Evolutionary conservation across 2,888 invertebrate genomes (phyloP).

Genomic region (Agriopis aurantiaria): DNA sequence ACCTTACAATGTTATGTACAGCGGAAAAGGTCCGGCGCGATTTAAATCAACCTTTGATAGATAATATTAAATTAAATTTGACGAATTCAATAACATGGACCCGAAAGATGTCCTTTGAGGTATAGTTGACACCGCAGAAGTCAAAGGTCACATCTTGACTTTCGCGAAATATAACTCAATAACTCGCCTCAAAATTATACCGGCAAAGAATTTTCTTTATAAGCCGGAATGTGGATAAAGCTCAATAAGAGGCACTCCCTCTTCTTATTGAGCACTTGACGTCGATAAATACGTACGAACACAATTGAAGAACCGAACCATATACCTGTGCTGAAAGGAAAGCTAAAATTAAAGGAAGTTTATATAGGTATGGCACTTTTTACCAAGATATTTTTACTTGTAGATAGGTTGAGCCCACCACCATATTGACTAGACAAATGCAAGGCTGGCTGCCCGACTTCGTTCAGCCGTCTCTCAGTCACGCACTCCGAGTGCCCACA

Average conservation of each 20-base stretch:
- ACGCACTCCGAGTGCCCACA: too few species aligned
- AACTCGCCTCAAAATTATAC: conserved; percentile 43
- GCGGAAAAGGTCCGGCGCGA: conserved; percentile 25
- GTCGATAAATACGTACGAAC: conserved; percentile 31
- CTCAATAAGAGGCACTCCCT: conserved; percentile 28
- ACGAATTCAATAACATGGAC: conserved; percentile 58
- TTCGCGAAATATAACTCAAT: conserved; percentile 56
- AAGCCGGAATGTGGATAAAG: conserved; percentile 25
- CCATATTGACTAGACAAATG: too few species aligned
- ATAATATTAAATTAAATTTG: conserved; percentile 41
- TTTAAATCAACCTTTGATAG: conserved; percentile 46
- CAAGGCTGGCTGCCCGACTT: too few species aligned
- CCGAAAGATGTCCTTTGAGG: conserved; percentile 60
- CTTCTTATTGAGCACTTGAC: conserved; percentile 34
- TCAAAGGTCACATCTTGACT: conserved; percentile 54
- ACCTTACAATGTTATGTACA: conserved; percentile 19
- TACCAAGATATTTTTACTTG: too few species aligned
- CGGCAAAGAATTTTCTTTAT: conserved; percentile 29
- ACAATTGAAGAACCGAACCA: conserved; percentile 21
- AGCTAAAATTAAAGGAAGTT: conserved; percentile 21
- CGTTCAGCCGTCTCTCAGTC: too few species aligned
- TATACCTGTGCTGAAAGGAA: conserved; percentile 9
- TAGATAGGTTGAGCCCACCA: too few species aligned
- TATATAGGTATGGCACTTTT: not conserved
- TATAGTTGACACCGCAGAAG: conserved; percentile 46